Evolutionary conservation across 2,888 invertebrate genomes (phyloP).

Genomic region (Caenorhabditis sp.): DNA sequence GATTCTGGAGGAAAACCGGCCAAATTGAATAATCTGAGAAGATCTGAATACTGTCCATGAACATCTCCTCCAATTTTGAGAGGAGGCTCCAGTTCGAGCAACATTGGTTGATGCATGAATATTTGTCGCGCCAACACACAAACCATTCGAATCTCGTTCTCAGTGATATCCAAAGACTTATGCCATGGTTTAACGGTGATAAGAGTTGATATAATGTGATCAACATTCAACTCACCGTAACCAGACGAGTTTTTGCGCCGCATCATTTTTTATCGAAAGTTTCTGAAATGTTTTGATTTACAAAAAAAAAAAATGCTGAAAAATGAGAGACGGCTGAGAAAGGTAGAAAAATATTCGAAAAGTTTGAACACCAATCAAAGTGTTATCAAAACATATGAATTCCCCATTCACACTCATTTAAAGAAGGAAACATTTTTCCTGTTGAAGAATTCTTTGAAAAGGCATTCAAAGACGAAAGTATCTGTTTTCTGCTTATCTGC

Average conservation of each 20-base stretch:
- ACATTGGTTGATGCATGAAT: conserved; percentile 68
- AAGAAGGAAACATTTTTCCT: conserved; percentile 2
- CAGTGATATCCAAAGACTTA: conserved; percentile 63
- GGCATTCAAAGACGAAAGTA: not conserved
- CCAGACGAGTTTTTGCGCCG: conserved; percentile 61
- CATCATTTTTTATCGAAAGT: conserved; percentile 49
- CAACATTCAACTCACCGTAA: conserved; percentile 64
- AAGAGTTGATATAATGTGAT: conserved; percentile 62
- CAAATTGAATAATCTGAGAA: conserved; percentile 55
- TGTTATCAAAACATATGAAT: conserved; percentile 20
- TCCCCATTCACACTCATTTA: conserved; percentile 1
- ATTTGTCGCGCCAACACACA: conserved; percentile 65
- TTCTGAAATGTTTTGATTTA: not conserved
- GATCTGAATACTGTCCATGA: conserved; percentile 65
- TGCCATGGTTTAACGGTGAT: conserved; percentile 64
- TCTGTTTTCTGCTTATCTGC: not conserved
- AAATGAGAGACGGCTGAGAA: not conserved
- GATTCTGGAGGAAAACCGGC: conserved; percentile 59
- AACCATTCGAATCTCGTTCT: conserved; percentile 66
- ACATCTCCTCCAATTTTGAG: conserved; percentile 69
- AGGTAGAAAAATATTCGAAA: conserved; percentile 15
- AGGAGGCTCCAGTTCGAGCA: conserved; percentile 67
- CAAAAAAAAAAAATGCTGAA: not conserved
- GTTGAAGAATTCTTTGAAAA: conserved; percentile 1
- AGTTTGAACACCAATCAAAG: conserved; percentile 4